Evolutionary conservation across 2,113 vertebrate species (phyloP).

Genomic region (Nymphicus hollandicus): DNA sequence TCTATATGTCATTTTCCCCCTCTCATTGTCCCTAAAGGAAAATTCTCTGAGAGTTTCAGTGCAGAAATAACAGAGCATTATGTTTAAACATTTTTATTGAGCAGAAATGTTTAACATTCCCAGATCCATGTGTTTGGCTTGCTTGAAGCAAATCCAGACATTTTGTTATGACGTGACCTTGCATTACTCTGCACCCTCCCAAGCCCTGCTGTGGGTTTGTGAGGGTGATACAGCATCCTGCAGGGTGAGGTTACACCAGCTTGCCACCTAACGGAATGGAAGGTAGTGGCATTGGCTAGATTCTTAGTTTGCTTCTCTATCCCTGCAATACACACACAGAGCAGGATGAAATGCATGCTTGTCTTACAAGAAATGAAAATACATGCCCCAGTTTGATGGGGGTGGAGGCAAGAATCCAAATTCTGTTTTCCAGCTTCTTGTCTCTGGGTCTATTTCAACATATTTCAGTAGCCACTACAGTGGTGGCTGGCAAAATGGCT

Average conservation of each 20-base stretch:
- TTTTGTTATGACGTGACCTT: background rate
- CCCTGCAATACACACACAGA: fast-evolving
- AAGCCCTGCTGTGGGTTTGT: background rate
- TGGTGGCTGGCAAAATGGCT: background rate
- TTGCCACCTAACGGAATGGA: too few species aligned
- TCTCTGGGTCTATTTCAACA: background rate
- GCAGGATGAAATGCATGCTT: background rate
- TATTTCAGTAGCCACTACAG: background rate
- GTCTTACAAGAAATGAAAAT: background rate
- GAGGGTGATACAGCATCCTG: background rate
- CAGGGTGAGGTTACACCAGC: background rate
- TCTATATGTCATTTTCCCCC: background rate
- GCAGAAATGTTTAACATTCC: background rate
- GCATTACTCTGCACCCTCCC: background rate
- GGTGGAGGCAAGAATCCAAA: background rate
- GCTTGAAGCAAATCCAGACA: background rate
- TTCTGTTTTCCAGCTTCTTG: background rate
- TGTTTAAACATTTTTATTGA: constrained; percentile 13
- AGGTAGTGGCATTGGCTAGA: background rate
- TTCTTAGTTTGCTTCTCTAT: background rate
- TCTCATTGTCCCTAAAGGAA: background rate
- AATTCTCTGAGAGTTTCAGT: background rate
- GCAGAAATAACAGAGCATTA: background rate
- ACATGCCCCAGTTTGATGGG: background rate
- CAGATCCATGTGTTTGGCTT: background rate